Percentiles rank a stretch among this genome's conserved stretches.
Evolutionary conservation across 2,113 vertebrate species (phyloP).

Genomic region (Colossoma macropomum): DNA sequence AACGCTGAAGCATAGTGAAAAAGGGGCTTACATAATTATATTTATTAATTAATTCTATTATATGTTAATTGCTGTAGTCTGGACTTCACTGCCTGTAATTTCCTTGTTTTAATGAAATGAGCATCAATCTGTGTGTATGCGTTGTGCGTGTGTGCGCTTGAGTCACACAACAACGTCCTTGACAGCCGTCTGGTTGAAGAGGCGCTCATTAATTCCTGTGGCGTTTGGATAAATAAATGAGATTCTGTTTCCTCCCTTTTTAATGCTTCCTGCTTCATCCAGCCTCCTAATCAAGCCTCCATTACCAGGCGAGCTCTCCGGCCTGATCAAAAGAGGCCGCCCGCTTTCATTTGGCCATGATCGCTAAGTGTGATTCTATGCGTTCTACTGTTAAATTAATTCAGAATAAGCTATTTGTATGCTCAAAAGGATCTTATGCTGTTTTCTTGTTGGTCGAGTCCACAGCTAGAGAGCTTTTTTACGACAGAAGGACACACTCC

Average conservation of each 20-base stretch:
- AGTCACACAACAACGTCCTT: conserved; percentile 12
- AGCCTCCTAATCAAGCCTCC: conserved; percentile 30
- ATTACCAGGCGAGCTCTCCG: conserved; percentile 13
- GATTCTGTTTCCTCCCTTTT: conserved; percentile 39
- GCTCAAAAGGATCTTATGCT: conserved; percentile 14
- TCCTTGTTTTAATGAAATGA: conserved; percentile 33
- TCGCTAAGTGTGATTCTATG: neutral
- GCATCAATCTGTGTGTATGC: conserved; percentile 9
- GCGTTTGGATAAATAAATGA: conserved; percentile 53
- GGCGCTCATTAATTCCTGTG: conserved; percentile 19
- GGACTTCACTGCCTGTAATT: conserved; percentile 28
- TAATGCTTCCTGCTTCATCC: conserved; percentile 20
- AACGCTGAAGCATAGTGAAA: conserved; percentile 31
- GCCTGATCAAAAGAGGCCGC: conserved; percentile 1
- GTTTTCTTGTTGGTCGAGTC: neutral
- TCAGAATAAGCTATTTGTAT: conserved; percentile 4
- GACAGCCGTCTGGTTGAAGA: conserved; percentile 25
- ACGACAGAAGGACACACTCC: neutral
- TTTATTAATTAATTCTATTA: conserved; percentile 33
- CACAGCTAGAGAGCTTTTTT: neutral
- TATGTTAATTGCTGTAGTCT: conserved; percentile 38
- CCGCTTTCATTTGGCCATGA: conserved; percentile 14
- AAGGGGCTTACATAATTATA: conserved; percentile 20
- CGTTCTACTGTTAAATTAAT: conserved; percentile 23
- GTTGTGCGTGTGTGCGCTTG: neutral